Base-by-base conservation (phyloP, 2,888 invertebrate genomes). In the Lampropteryx suffumata region DNA sequence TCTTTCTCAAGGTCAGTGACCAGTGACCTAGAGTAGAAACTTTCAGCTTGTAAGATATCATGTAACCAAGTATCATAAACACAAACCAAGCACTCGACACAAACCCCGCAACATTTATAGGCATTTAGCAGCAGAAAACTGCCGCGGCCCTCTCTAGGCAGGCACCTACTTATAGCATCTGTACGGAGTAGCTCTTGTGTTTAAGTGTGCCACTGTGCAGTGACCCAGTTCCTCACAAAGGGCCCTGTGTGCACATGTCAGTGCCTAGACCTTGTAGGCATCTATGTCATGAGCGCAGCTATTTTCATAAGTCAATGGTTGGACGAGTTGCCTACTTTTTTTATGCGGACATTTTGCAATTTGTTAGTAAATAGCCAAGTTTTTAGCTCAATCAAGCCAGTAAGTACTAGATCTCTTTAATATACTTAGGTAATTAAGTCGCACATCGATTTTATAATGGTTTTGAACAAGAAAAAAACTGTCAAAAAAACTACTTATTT, bases 161-260 rank as follows among this genome's bases (percentile, higher is more conserved):
- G 32, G 29, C 40, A 28, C 39, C 43, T 53, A 47, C 45, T 54
- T 49, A 47, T 54, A 50, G 40, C 40, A 39, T 46, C 47, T 50
- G 42, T 45, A 43, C 51, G 36, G 50, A 53, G 53, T 46, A 53
- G 59, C 59, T 55, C 62, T 62, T 49, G 34, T 33, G 54, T 32
- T 43, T 47, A 55, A 73, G 72, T 64, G 67, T 64, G 69, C 68
- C 65, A 67, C 67, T 71, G 69, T 65, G 67, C 62, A 57, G 52
- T 71, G 79, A 73, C 79, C 78, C 61, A 77, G 69, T 59, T 79
- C 43, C 41, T 50, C 58, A 76, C 76, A 77, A 75, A 73, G 54
- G 70, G 55, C 62, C 52, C 59, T 58, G 64, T 65, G 60, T 57
- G 66, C 59, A 46, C 53, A 41, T 57, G 58, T 55, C 57, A 52